Base-by-base conservation (phyloP, 2,888 invertebrate species). In the Gandaritis pyraliata region DNA sequence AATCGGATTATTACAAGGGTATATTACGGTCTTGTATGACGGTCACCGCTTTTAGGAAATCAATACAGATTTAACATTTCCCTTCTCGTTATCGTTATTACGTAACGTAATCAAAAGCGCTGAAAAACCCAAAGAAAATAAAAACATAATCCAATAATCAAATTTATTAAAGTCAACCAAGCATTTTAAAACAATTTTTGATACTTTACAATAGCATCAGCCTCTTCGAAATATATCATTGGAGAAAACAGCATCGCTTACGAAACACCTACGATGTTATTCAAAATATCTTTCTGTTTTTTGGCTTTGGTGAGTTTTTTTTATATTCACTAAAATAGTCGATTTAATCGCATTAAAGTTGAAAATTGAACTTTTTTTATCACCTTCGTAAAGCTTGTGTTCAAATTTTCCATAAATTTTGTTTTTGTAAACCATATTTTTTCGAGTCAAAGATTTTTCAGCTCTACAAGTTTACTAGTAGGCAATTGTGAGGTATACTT, bases 131-230 rank as follows among this genome's bases (percentile, higher is more conserved):
- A 29, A 6, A 11, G 16, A 30, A 39, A 38, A 46, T 41, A 46
- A 58, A 51, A 63, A 58, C 58, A 58, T 50, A 50, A 58, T 58
- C 30, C 47, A 62, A 54, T 62, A 13, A 11, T 7, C n/a, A n/a
- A 54, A 54, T 54, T 38, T 59, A 54, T 58, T 58, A 23, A 63
- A 58, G 47, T 1, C 50, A 23, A 63, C n/a, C 51, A 23, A 41
- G 58, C 63, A 15, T 43, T 23, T n/a, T 68, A 69, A 16, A 59
- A 59, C 43, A 5, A 23, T 38, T 38, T 23, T 13, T 5, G 13
- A 23, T 13, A 36, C 23, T 11, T 43, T 48, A n/a, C 36, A 36
- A 43, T 53, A 54, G 3, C 10, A 33, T 7, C 13, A 49, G 23
- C 8, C n/a, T 0, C 23, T 51, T 45, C 1, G 5, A 16, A n/a